Evolutionary conservation across 2,888 invertebrate genomes (phyloP), one percentile per base, ranked within the genome.

Genomic region (Miltochrista miniata): DNA sequence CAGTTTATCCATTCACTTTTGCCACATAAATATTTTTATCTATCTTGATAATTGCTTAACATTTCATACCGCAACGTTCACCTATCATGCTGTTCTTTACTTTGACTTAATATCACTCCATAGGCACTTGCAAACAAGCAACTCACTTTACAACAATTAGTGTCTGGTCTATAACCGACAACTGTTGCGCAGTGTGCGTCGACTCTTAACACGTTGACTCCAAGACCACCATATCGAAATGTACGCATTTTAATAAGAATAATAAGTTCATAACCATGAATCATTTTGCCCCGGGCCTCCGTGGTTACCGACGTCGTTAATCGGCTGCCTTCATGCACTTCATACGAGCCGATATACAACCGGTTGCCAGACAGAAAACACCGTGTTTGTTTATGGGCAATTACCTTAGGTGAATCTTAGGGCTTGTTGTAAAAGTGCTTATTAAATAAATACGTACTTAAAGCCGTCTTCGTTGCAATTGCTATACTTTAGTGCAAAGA

Each of bases 241-340:
- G 30, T 18, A 33, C 15, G 12, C 14, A 9, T 24, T 14, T 46
- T 41, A 35, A 44, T 33, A 46, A 51, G 35, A 45, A 62, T 62
- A 64, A 65, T 70, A 70, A 63, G 64, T 68, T 65, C 55, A 63
- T 56, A 59, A 57, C 51, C 64, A 70, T 79, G 76, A 78, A 74
- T 79, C 78, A 74, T 56, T 42, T 40, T 34, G 63, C 67, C 63
- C 48, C 59, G 70, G 76, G 72, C 71, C 69, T 67, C 69, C 69
- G 70, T 72, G 67, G 63, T 68, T 71, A 68, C 56, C 53, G 55
- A 57, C 48, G 61, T 71, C 68, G 71, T 76, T 76, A 70, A 70
- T 61, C 57, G 53, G 60, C 64, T 55, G 54, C 61, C 50, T 43
- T 15, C 31, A 14, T 37, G 14, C 11, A 35, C n/a, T 40, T 40